phyloP scores from a whole-genome alignment of 2,888 invertebrate genomes.

The Beris chalybata region DNA sequence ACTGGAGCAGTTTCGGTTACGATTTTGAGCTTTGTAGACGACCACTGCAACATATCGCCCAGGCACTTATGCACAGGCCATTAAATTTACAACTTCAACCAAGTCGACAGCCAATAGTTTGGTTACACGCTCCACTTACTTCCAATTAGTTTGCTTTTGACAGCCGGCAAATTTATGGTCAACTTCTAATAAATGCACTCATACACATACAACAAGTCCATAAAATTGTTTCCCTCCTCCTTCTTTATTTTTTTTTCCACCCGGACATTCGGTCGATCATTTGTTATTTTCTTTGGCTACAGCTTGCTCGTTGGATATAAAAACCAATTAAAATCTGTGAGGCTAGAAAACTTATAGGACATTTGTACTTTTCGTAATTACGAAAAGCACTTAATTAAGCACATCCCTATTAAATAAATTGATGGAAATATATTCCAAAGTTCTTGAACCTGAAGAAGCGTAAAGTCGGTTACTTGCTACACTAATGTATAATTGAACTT shows the following conservation, averaged over 20 bases:
- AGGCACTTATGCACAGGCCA: conserved; percentile 25
- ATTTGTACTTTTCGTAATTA: conserved; percentile 22
- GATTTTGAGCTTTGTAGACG: too few species aligned
- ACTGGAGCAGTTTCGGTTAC: too few species aligned
- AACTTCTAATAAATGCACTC: conserved; percentile 36
- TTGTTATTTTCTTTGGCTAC: not conserved
- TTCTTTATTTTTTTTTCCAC: not conserved
- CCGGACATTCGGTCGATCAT: not conserved
- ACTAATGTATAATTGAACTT: too few species aligned
- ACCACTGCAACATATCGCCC: conserved; percentile 1
- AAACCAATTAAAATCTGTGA: too few species aligned
- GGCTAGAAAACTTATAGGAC: not conserved
- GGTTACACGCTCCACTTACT: conserved; percentile 36
- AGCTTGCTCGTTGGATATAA: not conserved
- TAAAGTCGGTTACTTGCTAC: too few species aligned
- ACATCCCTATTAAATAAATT: too few species aligned
- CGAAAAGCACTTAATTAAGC: too few species aligned
- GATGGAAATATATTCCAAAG: too few species aligned
- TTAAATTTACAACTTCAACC: conserved; percentile 33
- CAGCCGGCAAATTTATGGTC: conserved; percentile 35
- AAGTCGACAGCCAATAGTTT: conserved; percentile 31
- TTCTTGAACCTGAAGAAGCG: too few species aligned
- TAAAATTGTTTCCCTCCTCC: not conserved
- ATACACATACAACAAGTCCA: conserved; percentile 17
- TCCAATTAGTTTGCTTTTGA: conserved; percentile 38